phyloP scores from a whole-genome alignment of 2,888 invertebrate genomes.

The Anthrax anthrax region DNA sequence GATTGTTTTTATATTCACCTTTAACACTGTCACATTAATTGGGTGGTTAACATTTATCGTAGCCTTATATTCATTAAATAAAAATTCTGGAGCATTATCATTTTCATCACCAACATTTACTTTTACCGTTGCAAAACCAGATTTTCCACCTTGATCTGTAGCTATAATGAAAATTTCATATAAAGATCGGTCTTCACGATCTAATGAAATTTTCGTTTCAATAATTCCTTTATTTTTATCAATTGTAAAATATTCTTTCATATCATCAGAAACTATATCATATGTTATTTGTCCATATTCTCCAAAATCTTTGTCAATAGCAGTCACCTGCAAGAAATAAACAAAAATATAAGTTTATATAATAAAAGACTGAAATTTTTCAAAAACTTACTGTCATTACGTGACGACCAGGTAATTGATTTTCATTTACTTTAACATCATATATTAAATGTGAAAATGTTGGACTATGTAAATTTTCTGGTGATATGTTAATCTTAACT shows the following conservation, averaged over 20 bases:
- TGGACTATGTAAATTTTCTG: conserved; percentile 68
- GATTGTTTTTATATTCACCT: no score
- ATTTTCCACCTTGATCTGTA: conserved; percentile 64
- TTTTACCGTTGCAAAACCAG: conserved; percentile 58
- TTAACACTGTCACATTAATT: conserved; percentile 42
- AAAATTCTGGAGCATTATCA: conserved; percentile 67
- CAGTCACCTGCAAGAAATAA: conserved; percentile 42
- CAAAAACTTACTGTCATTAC: conserved; percentile 46
- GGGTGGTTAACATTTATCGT: conserved; percentile 48
- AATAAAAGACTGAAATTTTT: not conserved
- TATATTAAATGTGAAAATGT: conserved; percentile 62
- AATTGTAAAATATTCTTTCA: conserved; percentile 58
- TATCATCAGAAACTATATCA: conserved; percentile 58
- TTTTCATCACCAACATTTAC: conserved; percentile 72
- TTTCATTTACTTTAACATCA: conserved; percentile 69
- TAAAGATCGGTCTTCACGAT: conserved; percentile 52
- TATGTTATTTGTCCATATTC: conserved; percentile 61
- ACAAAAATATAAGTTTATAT: not conserved
- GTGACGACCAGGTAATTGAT: conserved; percentile 57
- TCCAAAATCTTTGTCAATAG: conserved; percentile 70
- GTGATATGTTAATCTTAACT: conserved; percentile 60
- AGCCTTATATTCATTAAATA: conserved; percentile 62
- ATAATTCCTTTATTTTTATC: conserved; percentile 58
- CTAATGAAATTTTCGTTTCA: conserved; percentile 51
- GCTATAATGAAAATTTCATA: conserved; percentile 71